Conservation (phyloP, 2,113 vertebrate genomes). For the Carassius auratus region DNA sequence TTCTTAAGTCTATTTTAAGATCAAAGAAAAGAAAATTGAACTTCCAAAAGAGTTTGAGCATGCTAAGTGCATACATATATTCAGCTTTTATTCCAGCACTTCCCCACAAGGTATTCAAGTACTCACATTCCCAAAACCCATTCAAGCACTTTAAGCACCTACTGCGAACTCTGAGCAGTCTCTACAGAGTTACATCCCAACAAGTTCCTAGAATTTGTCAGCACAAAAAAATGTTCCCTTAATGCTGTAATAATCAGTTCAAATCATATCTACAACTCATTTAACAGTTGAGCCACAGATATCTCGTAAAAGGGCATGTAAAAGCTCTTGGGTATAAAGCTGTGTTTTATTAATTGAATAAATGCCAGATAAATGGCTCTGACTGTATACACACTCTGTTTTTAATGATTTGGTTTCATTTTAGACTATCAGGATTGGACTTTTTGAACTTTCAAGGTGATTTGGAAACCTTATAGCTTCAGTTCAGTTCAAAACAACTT, state of each 20-base stretch:
- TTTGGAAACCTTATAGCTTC: neutral
- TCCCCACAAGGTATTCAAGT: too few species aligned
- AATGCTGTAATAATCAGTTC: neutral
- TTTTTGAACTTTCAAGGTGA: neutral
- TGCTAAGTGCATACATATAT: too few species aligned
- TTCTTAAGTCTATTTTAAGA: too few species aligned
- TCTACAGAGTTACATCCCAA: neutral
- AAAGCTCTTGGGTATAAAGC: neutral
- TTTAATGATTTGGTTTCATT: neutral
- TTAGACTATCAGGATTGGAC: neutral
- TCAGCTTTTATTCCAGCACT: too few species aligned
- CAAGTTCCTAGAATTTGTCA: neutral
- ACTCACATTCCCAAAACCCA: neutral
- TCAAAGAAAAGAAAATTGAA: too few species aligned
- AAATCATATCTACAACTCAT: neutral
- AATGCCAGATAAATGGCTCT: slow-evolving; percentile 1
- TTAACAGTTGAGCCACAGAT: neutral
- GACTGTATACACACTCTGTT: neutral
- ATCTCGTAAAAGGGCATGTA: neutral
- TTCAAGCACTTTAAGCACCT: neutral
- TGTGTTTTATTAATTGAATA: neutral
- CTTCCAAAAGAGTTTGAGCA: too few species aligned
- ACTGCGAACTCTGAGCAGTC: neutral
- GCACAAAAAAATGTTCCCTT: neutral
- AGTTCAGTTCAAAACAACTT: neutral